Conservation (phyloP, 2,888 invertebrate genomes). For the Belgica antarctica region DNA sequence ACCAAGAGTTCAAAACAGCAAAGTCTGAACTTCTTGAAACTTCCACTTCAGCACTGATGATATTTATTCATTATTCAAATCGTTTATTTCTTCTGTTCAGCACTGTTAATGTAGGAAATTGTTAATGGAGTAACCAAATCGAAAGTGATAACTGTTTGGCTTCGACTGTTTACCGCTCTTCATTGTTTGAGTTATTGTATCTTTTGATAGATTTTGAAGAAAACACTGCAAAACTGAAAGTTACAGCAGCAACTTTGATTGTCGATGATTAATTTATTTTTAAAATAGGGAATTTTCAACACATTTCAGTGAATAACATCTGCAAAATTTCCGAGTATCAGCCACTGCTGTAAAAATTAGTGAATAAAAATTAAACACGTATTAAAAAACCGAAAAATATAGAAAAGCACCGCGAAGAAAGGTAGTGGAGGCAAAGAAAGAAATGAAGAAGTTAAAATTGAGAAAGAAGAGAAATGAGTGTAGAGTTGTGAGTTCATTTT, state of each 20-base stretch:
- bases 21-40: too few species aligned
- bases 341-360: constrained; percentile 9
- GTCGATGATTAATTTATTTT: neutral
- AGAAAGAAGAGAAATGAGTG: constrained; percentile 42
- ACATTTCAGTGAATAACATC: neutral
- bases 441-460: constrained; percentile 29
- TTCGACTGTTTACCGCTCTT: neutral
- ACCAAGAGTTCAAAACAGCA: too few species aligned
- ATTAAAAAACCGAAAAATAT: too few species aligned
- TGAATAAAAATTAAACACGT: neutral
- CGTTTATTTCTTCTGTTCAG: too few species aligned
- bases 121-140: too few species aligned
- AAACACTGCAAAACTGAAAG: constrained; percentile 7
- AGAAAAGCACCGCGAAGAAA: neutral
- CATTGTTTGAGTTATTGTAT: neutral
- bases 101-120: too few species aligned
- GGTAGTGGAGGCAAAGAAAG: constrained; percentile 12
- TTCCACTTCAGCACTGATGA: too few species aligned
- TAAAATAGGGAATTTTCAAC: too few species aligned
- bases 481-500: constrained; percentile 27
- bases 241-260: neutral
- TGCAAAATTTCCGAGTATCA: constrained; percentile 16
- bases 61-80: too few species aligned
- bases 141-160: constrained; percentile 3
- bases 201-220: neutral